Evolutionary conservation across 1,140 invertebrate species (phyloP).

Genomic region (Popillia japonica): DNA sequence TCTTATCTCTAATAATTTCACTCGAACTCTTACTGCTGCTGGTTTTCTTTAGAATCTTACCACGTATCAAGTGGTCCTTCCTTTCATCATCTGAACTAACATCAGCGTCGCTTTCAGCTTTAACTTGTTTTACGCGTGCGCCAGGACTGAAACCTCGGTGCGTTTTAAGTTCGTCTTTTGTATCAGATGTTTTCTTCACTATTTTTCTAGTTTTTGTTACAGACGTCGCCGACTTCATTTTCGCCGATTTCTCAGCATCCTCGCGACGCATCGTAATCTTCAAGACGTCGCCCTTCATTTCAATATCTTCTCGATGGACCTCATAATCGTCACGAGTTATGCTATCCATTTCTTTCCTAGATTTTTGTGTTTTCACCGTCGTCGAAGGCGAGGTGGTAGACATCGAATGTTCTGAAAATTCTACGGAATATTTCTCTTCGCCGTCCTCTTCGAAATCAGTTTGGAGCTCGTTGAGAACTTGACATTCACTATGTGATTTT

Average conservation of each 20-base stretch:
- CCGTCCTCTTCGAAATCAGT: neutral
- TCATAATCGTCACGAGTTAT: conserved; percentile 9
- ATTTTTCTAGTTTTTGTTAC: neutral
- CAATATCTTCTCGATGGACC: conserved; percentile 53
- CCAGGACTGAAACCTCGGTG: conserved; percentile 13
- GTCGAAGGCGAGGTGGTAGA: conserved; percentile 6
- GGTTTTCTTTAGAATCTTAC: conserved; percentile 36
- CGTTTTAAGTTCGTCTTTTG: neutral
- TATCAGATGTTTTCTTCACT: neutral
- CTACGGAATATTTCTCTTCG: conserved; percentile 16
- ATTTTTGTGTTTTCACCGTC: neutral
- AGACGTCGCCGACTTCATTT: neutral
- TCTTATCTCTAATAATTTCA: conserved; percentile 32
- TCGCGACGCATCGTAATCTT: conserved; percentile 57
- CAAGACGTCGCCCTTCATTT: conserved; percentile 60
- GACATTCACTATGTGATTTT: neutral
- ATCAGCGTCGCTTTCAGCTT: conserved; percentile 53
- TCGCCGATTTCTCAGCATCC: neutral
- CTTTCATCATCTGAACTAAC: conserved; percentile 57
- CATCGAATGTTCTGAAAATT: neutral
- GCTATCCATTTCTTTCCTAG: neutral
- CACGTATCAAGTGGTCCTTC: neutral
- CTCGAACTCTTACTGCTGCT: neutral
- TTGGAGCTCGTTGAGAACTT: conserved; percentile 28
- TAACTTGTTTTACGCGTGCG: conserved; percentile 42